Evolutionary conservation across 1,140 invertebrate genomes (phyloP), one percentile per base, ranked within the genome.

Genomic region (Drosophila baimaii): DNA sequence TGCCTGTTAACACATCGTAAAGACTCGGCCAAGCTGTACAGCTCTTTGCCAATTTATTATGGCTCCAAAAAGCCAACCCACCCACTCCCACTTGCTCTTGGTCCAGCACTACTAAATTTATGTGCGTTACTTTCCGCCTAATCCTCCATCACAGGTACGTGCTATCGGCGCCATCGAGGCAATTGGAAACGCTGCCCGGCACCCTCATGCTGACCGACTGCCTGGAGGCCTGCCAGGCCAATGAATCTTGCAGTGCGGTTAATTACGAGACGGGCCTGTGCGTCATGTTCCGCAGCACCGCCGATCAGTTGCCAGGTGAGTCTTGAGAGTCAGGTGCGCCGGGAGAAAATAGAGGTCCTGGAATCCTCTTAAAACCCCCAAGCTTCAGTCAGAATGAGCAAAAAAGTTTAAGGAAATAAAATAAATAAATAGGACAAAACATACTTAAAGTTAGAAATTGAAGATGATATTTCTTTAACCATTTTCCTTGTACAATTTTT

Each of bases 241-340:
- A 98, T 93, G 95, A 96, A 92, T 95, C 95, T 77, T 98, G 98
- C 93, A 95, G 95, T 86, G 95, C 97, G 69, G 96, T 98, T 93
- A 98, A 98, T 94, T 98, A 98, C 93, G 98, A 98, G 94, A 98
- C 98, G 54, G 98, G 97, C 44, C 95, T 98, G 27, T 98, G 98
- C 93, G 97, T 98, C 70, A 94, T 98, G 51, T 98, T 98, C 94
- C 96, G 95, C 91, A 96, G 96, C 29, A 97, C 97, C 88, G 97
- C 97, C 77, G 96, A 97, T 92, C 95, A 95, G 92, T 94, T 97
- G 92, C 97, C 97, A 93, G 96, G 97, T 98, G 51, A 71, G 68
- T 71, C 12, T 93, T 95, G 81, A 97, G 66, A 61, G 64, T 59
- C 29, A 93, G 95, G 79, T 77, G 70, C 75, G 81, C 68, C 65